phyloP scores from a whole-genome alignment of 1,140 invertebrate species.

The Drosophila varians region DNA sequence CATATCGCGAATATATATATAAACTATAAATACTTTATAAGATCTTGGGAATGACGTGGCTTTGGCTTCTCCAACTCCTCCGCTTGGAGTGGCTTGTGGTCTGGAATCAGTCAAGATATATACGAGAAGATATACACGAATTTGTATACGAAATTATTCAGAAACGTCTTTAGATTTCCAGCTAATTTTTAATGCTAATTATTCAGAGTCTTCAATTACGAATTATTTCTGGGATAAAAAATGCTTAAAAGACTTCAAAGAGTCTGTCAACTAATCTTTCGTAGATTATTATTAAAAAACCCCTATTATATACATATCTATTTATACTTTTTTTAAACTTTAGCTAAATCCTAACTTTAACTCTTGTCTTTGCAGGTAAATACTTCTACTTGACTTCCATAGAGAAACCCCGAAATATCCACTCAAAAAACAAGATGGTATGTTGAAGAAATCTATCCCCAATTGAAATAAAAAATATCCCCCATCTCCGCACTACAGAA shows the following conservation, averaged over 20 bases:
- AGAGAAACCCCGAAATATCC: no score
- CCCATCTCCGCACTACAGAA: no score
- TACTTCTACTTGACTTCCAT: no score
- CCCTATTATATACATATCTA: no score
- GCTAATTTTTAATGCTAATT: slow-evolving; percentile 20
- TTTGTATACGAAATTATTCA: not conserved
- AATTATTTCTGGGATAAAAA: no score
- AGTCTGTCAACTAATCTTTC: no score
- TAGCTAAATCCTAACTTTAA: not conserved
- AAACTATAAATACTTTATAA: slow-evolving; percentile 48
- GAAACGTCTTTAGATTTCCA: slow-evolving; percentile 31
- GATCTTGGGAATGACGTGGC: slow-evolving; percentile 29
- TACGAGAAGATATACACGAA: not conserved
- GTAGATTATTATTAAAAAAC: no score
- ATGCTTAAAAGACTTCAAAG: not conserved
- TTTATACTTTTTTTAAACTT: no score
- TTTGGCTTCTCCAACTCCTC: slow-evolving; percentile 7
- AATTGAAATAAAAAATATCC: no score
- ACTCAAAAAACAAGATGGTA: not conserved
- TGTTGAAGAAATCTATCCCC: not conserved
- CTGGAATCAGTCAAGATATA: slow-evolving; percentile 22
- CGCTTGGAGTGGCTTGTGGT: slow-evolving; percentile 8
- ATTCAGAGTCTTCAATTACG: not conserved
- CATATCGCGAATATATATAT: not conserved
- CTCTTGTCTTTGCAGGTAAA: not conserved